Conservation (phyloP, 2,113 vertebrate species). For the Nothobranchius kuhntae region DNA sequence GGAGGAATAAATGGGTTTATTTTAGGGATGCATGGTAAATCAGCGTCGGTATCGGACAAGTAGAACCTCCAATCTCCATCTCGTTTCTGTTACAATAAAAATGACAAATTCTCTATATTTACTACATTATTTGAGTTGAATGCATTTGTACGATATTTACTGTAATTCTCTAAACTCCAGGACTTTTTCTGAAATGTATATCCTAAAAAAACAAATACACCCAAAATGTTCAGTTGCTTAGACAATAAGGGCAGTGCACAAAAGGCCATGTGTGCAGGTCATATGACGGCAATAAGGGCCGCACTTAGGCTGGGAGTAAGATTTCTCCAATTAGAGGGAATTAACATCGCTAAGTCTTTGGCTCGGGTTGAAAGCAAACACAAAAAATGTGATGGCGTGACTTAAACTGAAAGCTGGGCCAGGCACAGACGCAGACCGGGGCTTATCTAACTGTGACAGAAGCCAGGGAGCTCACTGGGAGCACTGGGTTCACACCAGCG, state of each 20-base stretch:
- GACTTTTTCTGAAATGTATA: slow-evolving; percentile 7
- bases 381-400: slow-evolving; percentile 46
- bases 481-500: slow-evolving; percentile 15
- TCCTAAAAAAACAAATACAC: slow-evolving; percentile 26
- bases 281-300: slow-evolving; percentile 38
- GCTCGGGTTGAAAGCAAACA: slow-evolving; percentile 44
- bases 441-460: slow-evolving; percentile 8
- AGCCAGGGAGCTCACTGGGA: slow-evolving; percentile 22
- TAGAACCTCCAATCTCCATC: too few species aligned
- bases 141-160: too few species aligned
- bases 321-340: slow-evolving; percentile 69
- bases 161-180: slow-evolving; percentile 1
- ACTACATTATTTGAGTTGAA: too few species aligned
- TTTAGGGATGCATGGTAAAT: too few species aligned
- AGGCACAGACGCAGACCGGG: slow-evolving; percentile 13
- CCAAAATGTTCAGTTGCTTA: slow-evolving; percentile 28
- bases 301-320: slow-evolving; percentile 20
- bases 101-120: too few species aligned
- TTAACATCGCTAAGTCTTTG: slow-evolving; percentile 55
- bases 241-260: slow-evolving; percentile 31
- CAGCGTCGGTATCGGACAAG: too few species aligned
- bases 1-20: background rate
- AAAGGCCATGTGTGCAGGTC: slow-evolving; percentile 39
- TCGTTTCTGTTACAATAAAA: too few species aligned
- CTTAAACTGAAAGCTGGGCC: slow-evolving; percentile 24